phyloP scores from a whole-genome alignment of 2,888 invertebrate species.

The Belgica antarctica region DNA sequence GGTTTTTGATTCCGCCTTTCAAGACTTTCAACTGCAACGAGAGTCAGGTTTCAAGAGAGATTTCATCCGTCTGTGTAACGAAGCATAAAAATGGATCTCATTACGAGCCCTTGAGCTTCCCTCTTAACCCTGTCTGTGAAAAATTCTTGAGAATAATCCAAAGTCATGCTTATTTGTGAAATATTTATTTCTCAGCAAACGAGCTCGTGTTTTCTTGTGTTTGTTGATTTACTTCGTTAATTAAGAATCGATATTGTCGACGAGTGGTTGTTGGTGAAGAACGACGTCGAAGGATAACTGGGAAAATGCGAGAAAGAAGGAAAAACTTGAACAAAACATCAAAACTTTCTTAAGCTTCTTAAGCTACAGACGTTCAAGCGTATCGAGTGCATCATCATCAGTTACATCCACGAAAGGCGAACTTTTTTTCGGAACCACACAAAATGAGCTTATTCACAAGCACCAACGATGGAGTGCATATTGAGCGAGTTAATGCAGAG shows the following conservation, averaged over 20 bases:
- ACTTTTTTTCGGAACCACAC: too few species aligned
- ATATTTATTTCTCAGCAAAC: constrained; percentile 28
- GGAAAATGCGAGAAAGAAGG: background rate
- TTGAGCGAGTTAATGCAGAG: constrained; percentile 38
- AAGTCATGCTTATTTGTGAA: constrained; percentile 41
- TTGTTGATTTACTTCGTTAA: constrained; percentile 31
- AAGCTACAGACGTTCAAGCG: background rate
- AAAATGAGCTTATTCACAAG: constrained; percentile 37
- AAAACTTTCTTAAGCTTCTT: constrained; percentile 5
- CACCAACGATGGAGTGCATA: constrained; percentile 35
- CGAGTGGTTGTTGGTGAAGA: background rate
- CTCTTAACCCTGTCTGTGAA: background rate
- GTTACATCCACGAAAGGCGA: background rate
- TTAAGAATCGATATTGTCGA: constrained; percentile 37
- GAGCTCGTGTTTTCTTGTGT: constrained; percentile 22
- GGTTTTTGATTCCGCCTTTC: background rate
- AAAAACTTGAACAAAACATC: background rate
- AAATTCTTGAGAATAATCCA: background rate
- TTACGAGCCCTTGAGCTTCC: background rate
- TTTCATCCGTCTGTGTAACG: constrained; percentile 5
- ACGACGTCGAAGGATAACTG: background rate
- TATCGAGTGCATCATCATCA: background rate
- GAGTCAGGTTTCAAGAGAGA: background rate
- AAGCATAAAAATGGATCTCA: constrained; percentile 32
- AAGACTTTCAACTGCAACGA: constrained; percentile 1